phyloP scores from a whole-genome alignment of 2,888 invertebrate species.

The Tetragnatha montana region DNA sequence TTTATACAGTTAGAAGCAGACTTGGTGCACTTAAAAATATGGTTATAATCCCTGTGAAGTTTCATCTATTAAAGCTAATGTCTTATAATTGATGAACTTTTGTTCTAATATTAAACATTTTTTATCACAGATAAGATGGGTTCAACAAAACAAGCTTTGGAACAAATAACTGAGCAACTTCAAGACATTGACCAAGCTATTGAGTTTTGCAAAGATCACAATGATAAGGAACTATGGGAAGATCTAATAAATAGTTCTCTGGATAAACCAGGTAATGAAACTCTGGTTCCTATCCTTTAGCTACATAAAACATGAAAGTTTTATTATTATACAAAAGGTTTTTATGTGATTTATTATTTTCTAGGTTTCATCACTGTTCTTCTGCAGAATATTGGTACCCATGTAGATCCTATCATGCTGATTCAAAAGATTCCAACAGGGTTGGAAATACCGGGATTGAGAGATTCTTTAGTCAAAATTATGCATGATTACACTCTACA shows the following conservation, averaged over 20 bases:
- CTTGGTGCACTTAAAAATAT: too few relatives aligned
- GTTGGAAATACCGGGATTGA: slow-evolving; percentile 90
- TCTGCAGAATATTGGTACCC: slow-evolving; percentile 85
- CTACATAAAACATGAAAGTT: too few relatives aligned
- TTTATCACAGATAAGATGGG: slow-evolving; percentile 83
- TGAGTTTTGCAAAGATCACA: slow-evolving; percentile 96
- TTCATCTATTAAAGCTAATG: too few relatives aligned
- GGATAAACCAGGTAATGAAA: slow-evolving; percentile 84
- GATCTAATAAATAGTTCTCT: slow-evolving; percentile 91
- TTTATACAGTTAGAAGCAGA: too few relatives aligned
- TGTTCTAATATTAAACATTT: too few relatives aligned
- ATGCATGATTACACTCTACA: slow-evolving; percentile 95
- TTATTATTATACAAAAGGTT: not conserved
- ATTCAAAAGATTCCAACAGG: slow-evolving; percentile 89
- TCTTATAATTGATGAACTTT: too few relatives aligned
- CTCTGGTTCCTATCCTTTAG: too few relatives aligned
- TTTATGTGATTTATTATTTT: slow-evolving; percentile 70
- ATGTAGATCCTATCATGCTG: slow-evolving; percentile 91
- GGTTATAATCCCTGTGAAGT: too few relatives aligned
- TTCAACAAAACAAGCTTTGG: slow-evolving; percentile 91
- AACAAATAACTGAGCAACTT: slow-evolving; percentile 89
- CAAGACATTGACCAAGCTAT: slow-evolving; percentile 95
- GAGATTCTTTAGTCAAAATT: slow-evolving; percentile 94
- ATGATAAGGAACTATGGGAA: slow-evolving; percentile 93
- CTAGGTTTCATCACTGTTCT: slow-evolving; percentile 83